Conservation (phyloP, 2,113 vertebrate genomes). For the Cinclus cinclus region DNA sequence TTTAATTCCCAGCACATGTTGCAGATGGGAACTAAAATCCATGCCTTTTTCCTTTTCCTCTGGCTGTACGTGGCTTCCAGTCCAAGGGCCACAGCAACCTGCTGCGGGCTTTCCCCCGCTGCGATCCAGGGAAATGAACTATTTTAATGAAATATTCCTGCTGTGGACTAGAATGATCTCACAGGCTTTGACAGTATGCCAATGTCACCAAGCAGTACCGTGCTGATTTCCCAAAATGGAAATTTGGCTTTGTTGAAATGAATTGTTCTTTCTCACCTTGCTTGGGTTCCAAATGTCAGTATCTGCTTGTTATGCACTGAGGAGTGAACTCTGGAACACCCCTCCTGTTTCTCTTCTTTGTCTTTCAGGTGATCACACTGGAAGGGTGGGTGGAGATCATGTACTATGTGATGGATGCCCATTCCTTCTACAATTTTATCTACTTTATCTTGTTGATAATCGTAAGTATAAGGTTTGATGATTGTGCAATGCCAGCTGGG, state of each 20-base stretch:
- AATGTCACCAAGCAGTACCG: constrained; percentile 25
- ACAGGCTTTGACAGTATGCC: constrained; percentile 36
- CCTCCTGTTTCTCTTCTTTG: not conserved
- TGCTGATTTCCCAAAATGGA: constrained; percentile 26
- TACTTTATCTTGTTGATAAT: constrained; percentile 98
- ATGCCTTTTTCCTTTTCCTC: not conserved
- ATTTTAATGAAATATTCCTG: constrained; percentile 56
- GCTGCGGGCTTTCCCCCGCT: not conserved
- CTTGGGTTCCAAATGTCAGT: not conserved
- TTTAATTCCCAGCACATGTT: fast-evolving
- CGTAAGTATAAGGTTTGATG: constrained; percentile 79
- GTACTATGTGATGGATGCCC: constrained; percentile 99
- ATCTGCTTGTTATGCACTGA: not conserved
- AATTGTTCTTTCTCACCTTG: constrained; percentile 1
- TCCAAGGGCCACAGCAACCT: constrained; percentile 24
- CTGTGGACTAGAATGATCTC: constrained; percentile 56
- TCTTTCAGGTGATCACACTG: constrained; percentile 90
- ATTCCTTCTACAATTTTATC: constrained; percentile 99
- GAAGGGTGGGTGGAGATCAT: constrained; percentile 99
- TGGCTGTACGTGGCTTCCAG: not conserved
- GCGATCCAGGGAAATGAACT: constrained; percentile 56
- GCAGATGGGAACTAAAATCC: not conserved
- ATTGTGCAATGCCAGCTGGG: not conserved
- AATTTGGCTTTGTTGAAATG: not conserved
- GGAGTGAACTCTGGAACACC: not conserved